Conservation (phyloP, 1,140 invertebrate genomes). For the Heliconius melpomene region DNA sequence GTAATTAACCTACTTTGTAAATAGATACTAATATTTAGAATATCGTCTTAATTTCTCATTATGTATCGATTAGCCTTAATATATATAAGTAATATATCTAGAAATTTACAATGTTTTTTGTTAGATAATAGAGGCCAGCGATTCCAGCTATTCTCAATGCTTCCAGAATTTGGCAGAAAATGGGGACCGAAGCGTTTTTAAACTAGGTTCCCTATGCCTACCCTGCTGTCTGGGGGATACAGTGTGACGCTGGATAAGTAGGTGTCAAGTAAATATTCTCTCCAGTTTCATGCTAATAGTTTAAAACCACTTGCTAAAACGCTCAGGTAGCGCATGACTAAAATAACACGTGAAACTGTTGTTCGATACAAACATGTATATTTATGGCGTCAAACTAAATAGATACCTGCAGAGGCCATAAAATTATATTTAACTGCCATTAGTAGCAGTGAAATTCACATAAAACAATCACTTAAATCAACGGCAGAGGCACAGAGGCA, state of each 20-base stretch:
- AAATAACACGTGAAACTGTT: constrained; percentile 21
- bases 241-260: background rate
- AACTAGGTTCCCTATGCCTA: too few species aligned
- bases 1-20: constrained; percentile 39
- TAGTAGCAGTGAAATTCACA: constrained; percentile 3
- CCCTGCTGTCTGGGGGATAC: too few species aligned
- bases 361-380: constrained; percentile 20
- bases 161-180: too few species aligned
- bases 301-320: constrained; percentile 36
- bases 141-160: too few species aligned
- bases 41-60: constrained; percentile 6
- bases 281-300: constrained; percentile 48
- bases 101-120: background rate
- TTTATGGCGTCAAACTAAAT: constrained; percentile 5
- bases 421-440: constrained; percentile 15
- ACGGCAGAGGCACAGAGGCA: background rate
- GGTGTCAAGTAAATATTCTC: constrained; percentile 45
- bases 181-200: too few species aligned
- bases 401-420: background rate
- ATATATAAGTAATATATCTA: background rate
- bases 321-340: constrained; percentile 32
- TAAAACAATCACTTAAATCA: constrained; percentile 5
- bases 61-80: constrained; percentile 44
- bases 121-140: too few species aligned
- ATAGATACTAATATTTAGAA: constrained; percentile 23